phyloP scores from a whole-genome alignment of 53 echinoderm and acorn worm genomes.

The Hippasteria phrygiana region DNA sequence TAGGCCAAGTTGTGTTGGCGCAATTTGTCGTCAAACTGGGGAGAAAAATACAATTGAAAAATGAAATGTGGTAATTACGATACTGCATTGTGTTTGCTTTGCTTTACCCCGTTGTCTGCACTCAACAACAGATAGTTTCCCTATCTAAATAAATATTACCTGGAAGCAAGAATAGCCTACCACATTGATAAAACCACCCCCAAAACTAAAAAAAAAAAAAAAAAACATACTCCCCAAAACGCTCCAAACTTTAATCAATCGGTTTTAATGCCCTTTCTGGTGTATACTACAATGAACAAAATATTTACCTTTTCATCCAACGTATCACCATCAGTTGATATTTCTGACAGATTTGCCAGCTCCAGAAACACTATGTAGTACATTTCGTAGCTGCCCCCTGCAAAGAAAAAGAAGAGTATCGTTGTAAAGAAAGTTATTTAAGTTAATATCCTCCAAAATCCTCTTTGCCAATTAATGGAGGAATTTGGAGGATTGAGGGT shows the following conservation, averaged over 20 bases:
- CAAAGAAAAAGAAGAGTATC: not conserved
- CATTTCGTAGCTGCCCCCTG: conserved; percentile 11
- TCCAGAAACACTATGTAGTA: conserved; percentile 21
- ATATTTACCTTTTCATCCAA: not conserved
- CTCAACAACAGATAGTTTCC: too few relatives aligned
- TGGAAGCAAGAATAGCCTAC: too few relatives aligned
- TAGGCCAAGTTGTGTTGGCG: conserved; percentile 4
- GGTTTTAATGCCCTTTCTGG: not conserved
- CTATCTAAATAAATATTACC: too few relatives aligned
- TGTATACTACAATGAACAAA: not conserved
- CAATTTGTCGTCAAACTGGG: conserved; percentile 1
- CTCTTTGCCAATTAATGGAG: not conserved
- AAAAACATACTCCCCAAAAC: too few relatives aligned
- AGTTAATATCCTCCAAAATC: not conserved
- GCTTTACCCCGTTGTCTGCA: too few relatives aligned
- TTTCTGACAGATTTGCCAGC: not conserved
- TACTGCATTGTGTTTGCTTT: too few relatives aligned
- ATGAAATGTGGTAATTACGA: not conserved
- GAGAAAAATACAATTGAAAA: not conserved
- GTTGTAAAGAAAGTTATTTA: not conserved
- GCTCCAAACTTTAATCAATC: too few relatives aligned
- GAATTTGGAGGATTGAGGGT: too few relatives aligned
- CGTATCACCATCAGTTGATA: not conserved
- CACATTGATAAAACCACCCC: too few relatives aligned
- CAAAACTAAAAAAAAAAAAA: too few relatives aligned